Base-by-base conservation (phyloP, 2,113 vertebrate species). In the Mastomys coucha region DNA sequence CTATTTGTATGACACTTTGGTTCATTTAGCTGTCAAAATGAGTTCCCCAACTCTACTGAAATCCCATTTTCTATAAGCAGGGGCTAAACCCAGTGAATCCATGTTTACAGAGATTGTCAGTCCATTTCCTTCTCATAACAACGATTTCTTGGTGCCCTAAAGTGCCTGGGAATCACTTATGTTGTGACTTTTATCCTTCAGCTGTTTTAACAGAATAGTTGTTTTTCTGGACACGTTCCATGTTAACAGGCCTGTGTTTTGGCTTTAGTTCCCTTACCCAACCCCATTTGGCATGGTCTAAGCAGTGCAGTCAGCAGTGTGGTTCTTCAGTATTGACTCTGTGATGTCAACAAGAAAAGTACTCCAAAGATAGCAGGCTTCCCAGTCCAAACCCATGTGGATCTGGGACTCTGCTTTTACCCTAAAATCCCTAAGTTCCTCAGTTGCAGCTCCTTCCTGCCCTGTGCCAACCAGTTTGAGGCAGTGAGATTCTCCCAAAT, bases 1-100 rank as follows among this genome's bases (percentile, higher is more conserved):
- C 86, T 96, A 77, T 67, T 98, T 73, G 89, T 93, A 60, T 96
- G 95, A 97, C 97, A 97, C 51, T 77, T 96, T 69, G 22, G 94
- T 93, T 98, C 65, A 77, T 97, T 97, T 97, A 94, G 91, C 92
- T 85, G 51, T 97, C 97, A 97, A 88, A 3, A 13, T 90, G 65
- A 97, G 96, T 91, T 82, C 69, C 42, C 76, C 36, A 75, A 11
- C 24, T 31, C 22, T 24, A 5, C 49, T 96, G 88, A 96, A 60
- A 20, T 39, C 88, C 91, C 31, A 88, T 91, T 98, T 92, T 91
- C 89, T 51, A 84, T 95, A 86, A 97, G 86, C 77, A 90, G 67
- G 49, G 84, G 75, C 86, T 88, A 95, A 98, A 86, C 96, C 95
- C 94, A 60, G 84, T 97, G 86, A 96, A 20, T 91, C 93, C 86